Base-by-base conservation (phyloP, 2,797 vertebrate genomes). In the Acestrorhynchus altus region DNA sequence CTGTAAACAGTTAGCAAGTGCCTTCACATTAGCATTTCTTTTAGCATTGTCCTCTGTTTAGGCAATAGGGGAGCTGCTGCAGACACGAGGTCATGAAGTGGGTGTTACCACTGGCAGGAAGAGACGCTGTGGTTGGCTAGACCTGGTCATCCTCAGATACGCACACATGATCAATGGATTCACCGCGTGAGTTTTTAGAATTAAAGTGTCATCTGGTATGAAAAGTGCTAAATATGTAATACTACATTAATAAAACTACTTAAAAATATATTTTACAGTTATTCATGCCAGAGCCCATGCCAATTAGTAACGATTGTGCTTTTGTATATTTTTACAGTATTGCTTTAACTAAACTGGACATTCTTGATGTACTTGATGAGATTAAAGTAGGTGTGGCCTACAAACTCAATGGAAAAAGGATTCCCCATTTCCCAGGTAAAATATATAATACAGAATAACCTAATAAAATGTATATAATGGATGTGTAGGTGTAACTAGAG, bases 81-180 rank as follows among this genome's bases (percentile, higher is more conserved):
- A 99, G 91, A 96, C 93, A 0, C 94, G 96, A 61, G 98, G 98
- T 87, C 96, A 97, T 0, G 98, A 99, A 66, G 96, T 98, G 87
- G 98, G 98, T 1, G 98, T 99, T 66, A 99, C 98, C 82, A 99
- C 98, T 0, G 97, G 98, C 88, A 94, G 98, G 87, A 99, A 99
- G 89, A 91, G 98, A 2, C 96, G 98, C 82, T 99, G 98, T 7
- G 98, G 98, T 83, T 99, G 98, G 98, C 89, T 99, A 90, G 98
- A 99, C 91, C 94, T 99, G 78, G 92, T 99, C 87, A 98, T 96
- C 74, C 93, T 99, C 80, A 94, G 94, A 95, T 98, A 98, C 0
- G 98, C 96, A 42, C 96, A 99, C 86, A 99, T 99, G 98, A 95
- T 99, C 85, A 99, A 99, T 42, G 98, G 98, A 80, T 99, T 99